Evolutionary conservation across 2,797 vertebrate genomes (phyloP).

Genomic region (Crenichthys baileyi): DNA sequence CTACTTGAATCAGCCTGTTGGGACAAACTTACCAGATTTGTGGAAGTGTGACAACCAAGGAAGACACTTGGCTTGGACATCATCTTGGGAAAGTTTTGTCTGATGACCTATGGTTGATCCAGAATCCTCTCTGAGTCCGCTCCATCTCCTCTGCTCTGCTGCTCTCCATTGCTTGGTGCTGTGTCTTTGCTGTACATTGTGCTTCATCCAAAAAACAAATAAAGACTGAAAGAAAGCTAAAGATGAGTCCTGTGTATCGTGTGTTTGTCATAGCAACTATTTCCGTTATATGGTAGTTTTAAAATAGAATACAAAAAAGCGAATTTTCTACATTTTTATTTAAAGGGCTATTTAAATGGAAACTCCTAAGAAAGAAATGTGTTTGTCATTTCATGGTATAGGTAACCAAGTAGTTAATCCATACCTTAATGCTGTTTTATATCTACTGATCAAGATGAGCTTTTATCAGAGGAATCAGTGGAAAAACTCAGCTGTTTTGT

Average conservation of each 20-base stretch:
- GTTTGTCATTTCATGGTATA: not conserved
- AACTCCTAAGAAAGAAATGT: not conserved
- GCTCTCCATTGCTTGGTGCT: conserved; percentile 89
- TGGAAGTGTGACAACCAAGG: conserved; percentile 44
- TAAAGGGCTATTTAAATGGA: not conserved
- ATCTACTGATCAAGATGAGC: not conserved
- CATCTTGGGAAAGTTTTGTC: conserved; percentile 46
- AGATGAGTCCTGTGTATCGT: conserved; percentile 33
- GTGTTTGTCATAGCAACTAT: not conserved
- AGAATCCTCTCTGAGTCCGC: conserved; percentile 41
- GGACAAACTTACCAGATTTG: conserved; percentile 29
- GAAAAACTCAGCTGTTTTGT: not conserved
- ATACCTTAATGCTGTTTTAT: not conserved
- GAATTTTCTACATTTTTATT: not conserved
- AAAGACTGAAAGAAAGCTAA: conserved; percentile 61
- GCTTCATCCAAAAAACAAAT: conserved; percentile 91
- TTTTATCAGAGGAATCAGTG: not conserved
- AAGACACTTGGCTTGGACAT: conserved; percentile 42
- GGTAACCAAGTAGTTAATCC: not conserved
- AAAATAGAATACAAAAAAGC: not conserved
- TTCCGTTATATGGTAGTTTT: not conserved
- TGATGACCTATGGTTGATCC: conserved; percentile 60
- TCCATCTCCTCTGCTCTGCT: conserved; percentile 73
- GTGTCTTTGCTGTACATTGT: conserved; percentile 94
- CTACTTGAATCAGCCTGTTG: conserved; percentile 22